Evolutionary conservation across 2,113 vertebrate species (phyloP).

Genomic region (Hemiscyllium ocellatum): DNA sequence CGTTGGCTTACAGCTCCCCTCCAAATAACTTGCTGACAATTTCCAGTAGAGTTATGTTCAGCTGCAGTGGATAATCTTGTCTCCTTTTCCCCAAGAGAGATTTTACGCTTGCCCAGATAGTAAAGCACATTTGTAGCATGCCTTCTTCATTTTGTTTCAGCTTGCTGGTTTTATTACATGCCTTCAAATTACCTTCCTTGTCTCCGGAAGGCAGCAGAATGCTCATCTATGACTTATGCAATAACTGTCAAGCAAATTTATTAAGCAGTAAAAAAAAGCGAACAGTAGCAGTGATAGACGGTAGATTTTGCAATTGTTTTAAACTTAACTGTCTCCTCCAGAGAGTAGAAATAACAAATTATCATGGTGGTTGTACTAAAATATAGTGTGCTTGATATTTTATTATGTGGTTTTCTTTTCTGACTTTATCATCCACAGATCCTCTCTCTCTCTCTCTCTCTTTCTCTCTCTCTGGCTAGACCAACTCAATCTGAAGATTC

Average conservation of each 20-base stretch:
- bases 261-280: neutral
- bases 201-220: neutral
- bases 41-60: neutral
- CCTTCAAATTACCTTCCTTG: neutral
- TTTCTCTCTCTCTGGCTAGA: neutral
- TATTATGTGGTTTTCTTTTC: neutral
- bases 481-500: neutral
- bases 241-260: constrained; percentile 15
- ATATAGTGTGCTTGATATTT: neutral
- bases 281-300: neutral
- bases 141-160: neutral
- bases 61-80: neutral
- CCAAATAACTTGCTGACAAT: neutral
- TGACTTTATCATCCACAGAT: neutral
- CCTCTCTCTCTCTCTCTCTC: neutral
- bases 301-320: neutral
- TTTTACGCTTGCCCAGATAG: neutral
- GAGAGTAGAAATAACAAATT: neutral
- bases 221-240: neutral
- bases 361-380: neutral
- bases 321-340: neutral
- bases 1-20: neutral
- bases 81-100: neutral
- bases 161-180: neutral
- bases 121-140: neutral